phyloP scores from a whole-genome alignment of 2,797 vertebrate species.

The Varecia variegata region DNA sequence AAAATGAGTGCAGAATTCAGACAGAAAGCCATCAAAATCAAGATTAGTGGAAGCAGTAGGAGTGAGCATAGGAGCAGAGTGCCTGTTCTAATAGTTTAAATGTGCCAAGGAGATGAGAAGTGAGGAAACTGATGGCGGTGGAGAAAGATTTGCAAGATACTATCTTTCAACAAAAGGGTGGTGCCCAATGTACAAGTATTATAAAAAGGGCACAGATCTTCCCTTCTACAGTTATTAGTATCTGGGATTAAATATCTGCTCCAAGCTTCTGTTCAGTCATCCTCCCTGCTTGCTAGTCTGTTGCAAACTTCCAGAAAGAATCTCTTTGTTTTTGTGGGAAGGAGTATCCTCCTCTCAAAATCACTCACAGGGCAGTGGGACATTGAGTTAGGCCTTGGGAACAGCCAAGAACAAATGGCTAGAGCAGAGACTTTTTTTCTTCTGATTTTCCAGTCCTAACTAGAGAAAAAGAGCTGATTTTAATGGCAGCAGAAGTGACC shows the following conservation, averaged over 20 bases:
- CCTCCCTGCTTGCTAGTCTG: not conserved
- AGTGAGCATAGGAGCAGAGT: not conserved
- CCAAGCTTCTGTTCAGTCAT: not conserved
- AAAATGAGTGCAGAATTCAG: constrained; percentile 18
- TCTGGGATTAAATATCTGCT: not conserved
- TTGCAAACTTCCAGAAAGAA: not conserved
- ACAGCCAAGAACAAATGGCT: not conserved
- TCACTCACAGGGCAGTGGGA: not conserved
- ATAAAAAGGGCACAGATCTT: not conserved
- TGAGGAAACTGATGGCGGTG: not conserved
- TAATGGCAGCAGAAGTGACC: not conserved
- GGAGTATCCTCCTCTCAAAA: not conserved
- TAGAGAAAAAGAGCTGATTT: not conserved
- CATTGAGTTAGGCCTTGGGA: not conserved
- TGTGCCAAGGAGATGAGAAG: not conserved
- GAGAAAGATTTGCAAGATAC: not conserved
- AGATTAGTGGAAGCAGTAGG: not conserved
- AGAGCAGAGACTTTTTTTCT: not conserved
- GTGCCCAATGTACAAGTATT: not conserved
- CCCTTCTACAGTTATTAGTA: not conserved
- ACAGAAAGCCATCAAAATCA: not conserved
- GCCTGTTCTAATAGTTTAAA: not conserved
- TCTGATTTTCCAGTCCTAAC: not conserved
- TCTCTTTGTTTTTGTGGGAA: not conserved
- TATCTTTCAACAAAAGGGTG: constrained; percentile 41